phyloP scores from a whole-genome alignment of 2,888 invertebrate genomes.

The Archips crataeganus region DNA sequence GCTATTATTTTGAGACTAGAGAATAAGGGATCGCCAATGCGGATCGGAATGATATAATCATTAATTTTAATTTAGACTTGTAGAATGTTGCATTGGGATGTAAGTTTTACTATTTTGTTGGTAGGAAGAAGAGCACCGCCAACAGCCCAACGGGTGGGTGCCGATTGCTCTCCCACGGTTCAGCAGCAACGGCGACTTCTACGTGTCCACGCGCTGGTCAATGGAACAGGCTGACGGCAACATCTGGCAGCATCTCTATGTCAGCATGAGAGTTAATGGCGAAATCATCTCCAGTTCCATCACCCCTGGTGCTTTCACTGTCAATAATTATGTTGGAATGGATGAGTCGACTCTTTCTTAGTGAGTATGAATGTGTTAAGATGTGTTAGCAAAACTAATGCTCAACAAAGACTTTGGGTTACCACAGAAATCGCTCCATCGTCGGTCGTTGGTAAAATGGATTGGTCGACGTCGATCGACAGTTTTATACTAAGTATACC shows the following conservation, averaged over 20 bases:
- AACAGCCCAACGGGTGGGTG: slow-evolving; percentile 90
- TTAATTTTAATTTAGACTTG: no score
- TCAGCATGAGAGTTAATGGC: slow-evolving; percentile 66
- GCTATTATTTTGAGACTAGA: no score
- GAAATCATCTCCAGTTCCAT: slow-evolving; percentile 69
- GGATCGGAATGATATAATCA: no score
- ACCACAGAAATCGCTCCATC: no score
- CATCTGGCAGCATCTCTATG: slow-evolving; percentile 81
- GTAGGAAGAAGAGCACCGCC: slow-evolving; percentile 78
- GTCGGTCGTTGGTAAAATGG: no score
- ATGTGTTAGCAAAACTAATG: no score
- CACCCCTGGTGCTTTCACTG: slow-evolving; percentile 87
- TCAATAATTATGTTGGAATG: slow-evolving; percentile 85
- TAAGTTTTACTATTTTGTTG: neutral
- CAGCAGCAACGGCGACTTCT: slow-evolving; percentile 73
- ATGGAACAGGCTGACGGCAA: slow-evolving; percentile 69
- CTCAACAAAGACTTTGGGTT: no score
- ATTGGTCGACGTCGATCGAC: no score
- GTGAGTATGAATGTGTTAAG: slow-evolving; percentile 58
- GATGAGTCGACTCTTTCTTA: slow-evolving; percentile 68
- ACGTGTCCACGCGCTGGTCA: slow-evolving; percentile 77
- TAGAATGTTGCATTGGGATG: no score
- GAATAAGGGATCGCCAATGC: no score
- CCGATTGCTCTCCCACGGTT: slow-evolving; percentile 86
- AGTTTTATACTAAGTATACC: no score